Conservation (phyloP, 2,113 vertebrate genomes). For the Tauraco erythrolophus region DNA sequence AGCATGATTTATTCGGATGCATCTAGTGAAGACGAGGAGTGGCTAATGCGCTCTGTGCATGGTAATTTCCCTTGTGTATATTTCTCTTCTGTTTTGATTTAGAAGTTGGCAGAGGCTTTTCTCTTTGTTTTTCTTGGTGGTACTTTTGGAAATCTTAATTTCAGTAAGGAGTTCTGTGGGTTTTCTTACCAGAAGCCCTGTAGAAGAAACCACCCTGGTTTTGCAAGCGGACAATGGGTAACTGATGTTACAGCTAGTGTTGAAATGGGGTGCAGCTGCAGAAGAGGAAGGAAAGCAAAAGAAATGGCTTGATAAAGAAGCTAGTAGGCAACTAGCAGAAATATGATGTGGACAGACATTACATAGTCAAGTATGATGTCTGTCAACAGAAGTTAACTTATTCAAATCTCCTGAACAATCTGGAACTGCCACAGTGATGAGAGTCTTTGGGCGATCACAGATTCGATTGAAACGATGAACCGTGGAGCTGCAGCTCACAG, state of each 20-base stretch:
- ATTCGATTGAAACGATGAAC: neutral
- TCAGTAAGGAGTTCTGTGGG: neutral
- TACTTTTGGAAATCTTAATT: neutral
- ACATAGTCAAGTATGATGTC: neutral
- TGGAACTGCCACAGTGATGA: neutral
- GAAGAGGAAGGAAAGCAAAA: neutral
- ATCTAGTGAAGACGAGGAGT: neutral
- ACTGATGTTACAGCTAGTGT: neutral
- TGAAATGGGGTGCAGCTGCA: neutral
- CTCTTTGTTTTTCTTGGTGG: neutral
- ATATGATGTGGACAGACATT: neutral
- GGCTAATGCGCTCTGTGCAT: neutral
- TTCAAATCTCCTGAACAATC: neutral
- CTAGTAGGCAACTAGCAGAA: neutral
- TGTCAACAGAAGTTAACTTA: neutral
- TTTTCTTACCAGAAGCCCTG: neutral
- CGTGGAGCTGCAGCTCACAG: accelerated
- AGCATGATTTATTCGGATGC: neutral
- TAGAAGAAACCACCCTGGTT: neutral
- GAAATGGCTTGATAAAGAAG: neutral
- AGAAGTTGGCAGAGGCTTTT: neutral
- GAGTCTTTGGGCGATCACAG: neutral
- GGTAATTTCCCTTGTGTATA: neutral
- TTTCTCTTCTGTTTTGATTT: neutral
- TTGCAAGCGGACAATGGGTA: no score